A percentile compares a stretch with the other conserved stretches of the same genome.
Conservation (phyloP, 2,113 vertebrate species). For the Brienomyrus brachyistius region DNA sequence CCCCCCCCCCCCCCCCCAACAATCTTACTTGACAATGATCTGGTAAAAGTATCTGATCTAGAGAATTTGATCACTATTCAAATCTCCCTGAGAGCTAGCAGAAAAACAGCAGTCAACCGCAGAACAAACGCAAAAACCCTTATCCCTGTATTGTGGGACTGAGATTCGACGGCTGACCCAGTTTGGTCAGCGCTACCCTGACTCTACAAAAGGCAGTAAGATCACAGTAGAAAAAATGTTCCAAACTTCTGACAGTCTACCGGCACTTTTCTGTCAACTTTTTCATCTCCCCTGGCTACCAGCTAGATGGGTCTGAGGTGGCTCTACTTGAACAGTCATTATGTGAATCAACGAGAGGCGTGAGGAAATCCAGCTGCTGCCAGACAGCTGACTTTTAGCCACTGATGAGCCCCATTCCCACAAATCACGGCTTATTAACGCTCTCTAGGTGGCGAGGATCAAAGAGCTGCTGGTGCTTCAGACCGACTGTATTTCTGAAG, state of each 20-base stretch:
- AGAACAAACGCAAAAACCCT: constrained; percentile 15
- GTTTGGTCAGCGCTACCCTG: constrained; percentile 30
- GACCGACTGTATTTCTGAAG: constrained; percentile 45
- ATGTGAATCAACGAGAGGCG: constrained; percentile 44
- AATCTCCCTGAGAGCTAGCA: neutral
- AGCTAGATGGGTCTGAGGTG: constrained; percentile 17
- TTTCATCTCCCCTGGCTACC: neutral
- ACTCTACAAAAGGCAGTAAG: constrained; percentile 33
- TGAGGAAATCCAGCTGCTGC: constrained; percentile 27
- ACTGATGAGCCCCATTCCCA: constrained; percentile 43
- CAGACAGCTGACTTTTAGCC: constrained; percentile 28
- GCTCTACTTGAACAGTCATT: constrained; percentile 42
- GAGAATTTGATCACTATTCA: neutral
- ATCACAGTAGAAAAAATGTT: constrained; percentile 13
- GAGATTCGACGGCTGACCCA: neutral
- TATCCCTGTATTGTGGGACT: constrained; percentile 29
- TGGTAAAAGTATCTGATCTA: neutral
- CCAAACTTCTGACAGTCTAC: neutral
- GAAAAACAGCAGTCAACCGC: constrained; percentile 15
- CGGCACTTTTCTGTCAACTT: neutral
- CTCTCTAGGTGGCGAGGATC: constrained; percentile 48
- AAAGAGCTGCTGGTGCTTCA: constrained; percentile 47
- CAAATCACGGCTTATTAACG: constrained; percentile 53
- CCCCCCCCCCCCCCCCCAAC: neutral
- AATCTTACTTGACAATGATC: neutral